Evolutionary conservation across 2,888 invertebrate species (phyloP).

Genomic region (Pandemis heparana): DNA sequence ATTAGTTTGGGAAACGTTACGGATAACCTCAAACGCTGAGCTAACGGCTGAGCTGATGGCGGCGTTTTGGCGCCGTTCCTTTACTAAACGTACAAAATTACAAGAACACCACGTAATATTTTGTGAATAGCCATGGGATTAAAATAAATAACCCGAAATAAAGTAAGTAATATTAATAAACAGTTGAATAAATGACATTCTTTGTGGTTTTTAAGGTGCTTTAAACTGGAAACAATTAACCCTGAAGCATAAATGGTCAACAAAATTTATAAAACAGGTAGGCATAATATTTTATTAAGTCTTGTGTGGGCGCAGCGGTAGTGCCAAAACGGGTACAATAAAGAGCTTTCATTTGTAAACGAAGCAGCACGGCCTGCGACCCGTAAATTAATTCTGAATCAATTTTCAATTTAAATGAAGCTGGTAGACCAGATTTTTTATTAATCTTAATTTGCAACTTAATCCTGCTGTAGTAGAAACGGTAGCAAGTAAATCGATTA

Average conservation of each 20-base stretch:
- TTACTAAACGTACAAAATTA: conserved; percentile 16
- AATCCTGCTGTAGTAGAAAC: background rate
- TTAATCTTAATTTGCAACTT: background rate
- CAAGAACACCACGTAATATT: conserved; percentile 17
- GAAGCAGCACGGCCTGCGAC: conserved; percentile 6
- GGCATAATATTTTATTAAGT: conserved; percentile 20
- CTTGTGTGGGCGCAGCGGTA: conserved; percentile 26
- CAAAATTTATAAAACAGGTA: conserved; percentile 15
- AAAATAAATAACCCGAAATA: background rate
- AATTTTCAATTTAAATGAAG: conserved; percentile 16
- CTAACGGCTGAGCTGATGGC: conserved; percentile 32
- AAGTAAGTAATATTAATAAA: conserved; percentile 8
- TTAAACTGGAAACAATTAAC: conserved; percentile 22
- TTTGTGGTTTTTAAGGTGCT: conserved; percentile 19
- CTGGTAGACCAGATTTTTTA: background rate
- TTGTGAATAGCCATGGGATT: background rate
- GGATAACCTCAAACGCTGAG: conserved; percentile 32
- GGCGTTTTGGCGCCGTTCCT: conserved; percentile 32
- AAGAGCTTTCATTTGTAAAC: conserved; percentile 22
- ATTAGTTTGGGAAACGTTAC: conserved; percentile 39
- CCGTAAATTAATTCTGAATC: conserved; percentile 10
- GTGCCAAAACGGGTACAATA: conserved; percentile 29
- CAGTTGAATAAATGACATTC: background rate
- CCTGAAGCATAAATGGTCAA: conserved; percentile 28
- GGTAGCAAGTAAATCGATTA: background rate